These are phyloP conservation scores for Polyploca ridens DNA, from an alignment of 2,888 invertebrate genomes.

Conservation along the genomic window DNA sequence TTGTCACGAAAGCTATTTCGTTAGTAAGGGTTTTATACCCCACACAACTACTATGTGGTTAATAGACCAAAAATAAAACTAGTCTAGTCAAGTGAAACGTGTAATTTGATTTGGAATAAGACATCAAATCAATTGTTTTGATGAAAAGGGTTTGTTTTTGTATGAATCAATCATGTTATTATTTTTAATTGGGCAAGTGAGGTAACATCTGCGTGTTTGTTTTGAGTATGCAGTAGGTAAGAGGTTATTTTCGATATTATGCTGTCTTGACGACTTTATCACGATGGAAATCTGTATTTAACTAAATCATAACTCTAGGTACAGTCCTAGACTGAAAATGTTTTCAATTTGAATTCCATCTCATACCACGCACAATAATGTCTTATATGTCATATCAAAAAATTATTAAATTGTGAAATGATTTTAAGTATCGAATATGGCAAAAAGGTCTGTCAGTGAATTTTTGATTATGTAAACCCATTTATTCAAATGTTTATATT, in stretches of 20 bases:
- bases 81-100: slow-evolving; percentile 54
- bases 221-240: slow-evolving; percentile 20
- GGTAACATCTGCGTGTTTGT: slow-evolving; percentile 63
- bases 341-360: no score
- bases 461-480: no score
- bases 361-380: no score
- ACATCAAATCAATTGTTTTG: slow-evolving; percentile 73
- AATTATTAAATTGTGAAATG: no score
- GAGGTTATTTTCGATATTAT: not conserved
- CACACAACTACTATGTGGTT: slow-evolving; percentile 56
- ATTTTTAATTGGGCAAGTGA: slow-evolving; percentile 67
- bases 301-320: no score
- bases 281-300: not conserved
- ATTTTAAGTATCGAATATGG: no score
- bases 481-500: no score
- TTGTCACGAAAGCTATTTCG: slow-evolving; percentile 63
- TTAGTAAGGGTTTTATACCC: slow-evolving; percentile 54
- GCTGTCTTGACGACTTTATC: not conserved
- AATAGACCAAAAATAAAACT: slow-evolving; percentile 43
- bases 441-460: no score
- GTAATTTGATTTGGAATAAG: slow-evolving; percentile 72
- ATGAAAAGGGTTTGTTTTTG: slow-evolving; percentile 66
- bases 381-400: no score
- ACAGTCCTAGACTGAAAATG: no score
- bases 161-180: slow-evolving; percentile 70